Evolutionary conservation across 2,113 vertebrate species (phyloP), one percentile per base, ranked within the genome.

Genomic region (Pituophis catenifer): DNA sequence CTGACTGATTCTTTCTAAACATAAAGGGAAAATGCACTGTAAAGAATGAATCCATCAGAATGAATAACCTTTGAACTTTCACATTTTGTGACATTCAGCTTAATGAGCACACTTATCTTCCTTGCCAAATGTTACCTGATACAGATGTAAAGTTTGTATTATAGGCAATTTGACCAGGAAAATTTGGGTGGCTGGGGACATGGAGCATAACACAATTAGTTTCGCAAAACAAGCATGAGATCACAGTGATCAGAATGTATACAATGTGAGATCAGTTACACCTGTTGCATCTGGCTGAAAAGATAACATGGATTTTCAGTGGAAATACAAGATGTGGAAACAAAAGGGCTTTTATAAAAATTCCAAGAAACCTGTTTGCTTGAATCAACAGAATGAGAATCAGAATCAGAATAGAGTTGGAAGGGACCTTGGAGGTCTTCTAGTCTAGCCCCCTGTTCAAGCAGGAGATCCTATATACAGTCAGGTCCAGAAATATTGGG

Each of bases 21-120:
- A 70, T 95, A 95, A 95, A 96, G 53, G 62, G 90, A 95, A 48
- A 91, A 94, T 95, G 93, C 93, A 94, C 92, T 95, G 94, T 96
- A 95, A 96, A 95, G 91, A 95, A 96, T 96, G 96, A 96, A 97
- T 87, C 57, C 88, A 65, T 89, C 86, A 95, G 93, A 95, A 94
- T 95, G 89, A 94, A 97, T 96, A 97, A 96, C 96, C 95, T 93
- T 91, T 96, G 95, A 94, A 94, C 97, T 93, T 96, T 95, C 94
- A 94, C 94, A 93, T 91, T 91, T 88, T 33, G 91, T 94, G 95
- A 94, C 94, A 95, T 94, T 95, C 88, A 91, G 94, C 89, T 94
- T 96, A 97, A 97, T 95, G 93, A 96, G 89, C 29, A 88, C 55
- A 93, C 93, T 95, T 95, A 95, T 95, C 94, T 96, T 88, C 92